phyloP scores from a whole-genome alignment of 2,888 invertebrate genomes.

The Drosophila ezoana region DNA sequence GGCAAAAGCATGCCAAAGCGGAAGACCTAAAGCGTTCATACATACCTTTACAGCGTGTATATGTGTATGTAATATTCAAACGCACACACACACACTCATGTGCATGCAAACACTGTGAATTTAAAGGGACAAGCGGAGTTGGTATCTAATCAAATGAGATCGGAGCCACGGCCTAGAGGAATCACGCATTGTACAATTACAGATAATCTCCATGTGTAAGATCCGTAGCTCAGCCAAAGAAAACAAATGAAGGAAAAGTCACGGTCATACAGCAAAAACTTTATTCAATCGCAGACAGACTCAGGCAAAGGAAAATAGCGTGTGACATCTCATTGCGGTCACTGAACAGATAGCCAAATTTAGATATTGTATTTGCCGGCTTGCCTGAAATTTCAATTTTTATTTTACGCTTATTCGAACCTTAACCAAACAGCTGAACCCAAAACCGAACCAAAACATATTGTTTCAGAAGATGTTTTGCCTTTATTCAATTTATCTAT shows the following conservation, averaged over 20 bases:
- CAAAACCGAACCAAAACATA: too few relatives aligned
- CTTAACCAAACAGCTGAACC: too few relatives aligned
- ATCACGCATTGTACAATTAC: constrained; percentile 74
- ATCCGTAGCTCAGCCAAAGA: constrained; percentile 26
- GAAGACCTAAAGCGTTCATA: constrained; percentile 13
- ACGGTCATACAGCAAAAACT: constrained; percentile 1
- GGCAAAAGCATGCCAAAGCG: constrained; percentile 8
- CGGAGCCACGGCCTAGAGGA: constrained; percentile 11
- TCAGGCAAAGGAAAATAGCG: neutral
- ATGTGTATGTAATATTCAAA: constrained; percentile 3
- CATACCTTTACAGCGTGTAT: constrained; percentile 8
- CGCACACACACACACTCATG: constrained; percentile 5
- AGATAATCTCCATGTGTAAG: constrained; percentile 65
- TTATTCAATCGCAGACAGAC: neutral
- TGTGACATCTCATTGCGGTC: neutral
- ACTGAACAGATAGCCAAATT: neutral
- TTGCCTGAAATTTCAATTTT: too few relatives aligned
- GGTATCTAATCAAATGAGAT: constrained; percentile 53
- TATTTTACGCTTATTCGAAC: too few relatives aligned
- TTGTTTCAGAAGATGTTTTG: too few relatives aligned
- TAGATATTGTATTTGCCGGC: too few relatives aligned
- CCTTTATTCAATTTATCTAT: too few relatives aligned
- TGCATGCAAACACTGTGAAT: neutral
- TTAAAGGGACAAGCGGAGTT: constrained; percentile 5
- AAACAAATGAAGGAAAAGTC: constrained; percentile 52